A percentile compares a stretch with the other conserved stretches of the same genome.
These are phyloP conservation scores for Stenodema calcarata DNA, from an alignment of 2,888 invertebrate genomes.

Conservation along the genomic window DNA sequence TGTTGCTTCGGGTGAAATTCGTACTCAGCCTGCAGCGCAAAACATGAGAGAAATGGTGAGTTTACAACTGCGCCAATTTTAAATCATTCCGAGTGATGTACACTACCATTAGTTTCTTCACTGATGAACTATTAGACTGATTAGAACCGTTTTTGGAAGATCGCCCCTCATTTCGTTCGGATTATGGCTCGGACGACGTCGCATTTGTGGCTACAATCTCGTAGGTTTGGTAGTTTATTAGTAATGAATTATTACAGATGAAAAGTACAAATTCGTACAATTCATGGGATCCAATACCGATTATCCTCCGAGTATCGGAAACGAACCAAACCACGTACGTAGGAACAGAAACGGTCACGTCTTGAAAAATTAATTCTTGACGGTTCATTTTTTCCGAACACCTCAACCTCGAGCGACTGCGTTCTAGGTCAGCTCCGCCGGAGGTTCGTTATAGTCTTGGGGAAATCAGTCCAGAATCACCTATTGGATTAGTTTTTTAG, in stretches of 20 bases:
- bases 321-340: neutral
- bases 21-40: constrained; percentile 25
- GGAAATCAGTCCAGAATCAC: neutral
- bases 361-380: neutral
- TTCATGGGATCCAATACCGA: no score
- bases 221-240: no score
- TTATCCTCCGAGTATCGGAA: neutral
- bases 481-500: neutral
- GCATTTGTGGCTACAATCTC: no score
- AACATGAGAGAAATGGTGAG: constrained; percentile 48
- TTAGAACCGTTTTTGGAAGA: no score
- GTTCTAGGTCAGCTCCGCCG: neutral
- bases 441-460: neutral
- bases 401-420: neutral
- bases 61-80: no score
- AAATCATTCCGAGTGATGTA: no score
- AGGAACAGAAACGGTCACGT: neutral
- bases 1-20: constrained; percentile 26
- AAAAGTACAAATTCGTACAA: no score
- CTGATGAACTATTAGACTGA: no score
- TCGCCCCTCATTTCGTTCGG: no score
- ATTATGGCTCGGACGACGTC: no score
- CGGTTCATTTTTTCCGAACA: neutral
- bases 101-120: no score
- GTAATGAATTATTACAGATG: no score